phyloP scores from a whole-genome alignment of 1,140 invertebrate genomes.

The Plectrocnemia conspersa region DNA sequence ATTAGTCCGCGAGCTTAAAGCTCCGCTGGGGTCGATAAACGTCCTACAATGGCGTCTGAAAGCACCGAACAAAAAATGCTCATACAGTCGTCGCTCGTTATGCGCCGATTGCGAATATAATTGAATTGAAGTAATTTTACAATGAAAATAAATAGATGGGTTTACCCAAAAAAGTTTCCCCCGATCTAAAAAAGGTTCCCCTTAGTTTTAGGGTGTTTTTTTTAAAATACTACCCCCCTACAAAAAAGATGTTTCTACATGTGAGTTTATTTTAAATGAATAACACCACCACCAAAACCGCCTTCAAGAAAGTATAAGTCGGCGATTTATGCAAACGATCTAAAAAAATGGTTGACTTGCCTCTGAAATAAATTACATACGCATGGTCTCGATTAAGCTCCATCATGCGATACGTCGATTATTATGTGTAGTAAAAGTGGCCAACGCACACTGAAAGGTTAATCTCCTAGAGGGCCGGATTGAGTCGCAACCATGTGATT shows the following conservation, averaged over 20 bases:
- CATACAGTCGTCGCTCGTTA: conserved; percentile 1
- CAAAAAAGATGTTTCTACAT: too few relatives aligned
- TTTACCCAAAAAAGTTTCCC: neutral
- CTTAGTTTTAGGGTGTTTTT: too few relatives aligned
- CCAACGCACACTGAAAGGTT: conserved; percentile 21
- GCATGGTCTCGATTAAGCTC: conserved; percentile 10
- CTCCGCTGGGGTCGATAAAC: too few relatives aligned
- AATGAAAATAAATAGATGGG: neutral
- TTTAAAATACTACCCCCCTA: too few relatives aligned
- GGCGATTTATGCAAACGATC: neutral
- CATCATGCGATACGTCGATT: conserved; percentile 20
- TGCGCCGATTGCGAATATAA: conserved; percentile 1
- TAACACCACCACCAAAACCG: neutral
- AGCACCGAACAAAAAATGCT: too few relatives aligned
- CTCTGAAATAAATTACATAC: too few relatives aligned
- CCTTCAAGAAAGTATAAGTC: neutral
- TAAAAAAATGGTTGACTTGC: too few relatives aligned
- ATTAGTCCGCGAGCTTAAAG: too few relatives aligned
- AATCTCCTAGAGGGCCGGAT: conserved; percentile 25
- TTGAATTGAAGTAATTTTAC: neutral
- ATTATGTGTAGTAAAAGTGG: conserved; percentile 16
- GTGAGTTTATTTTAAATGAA: too few relatives aligned
- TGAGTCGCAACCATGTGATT: conserved; percentile 32
- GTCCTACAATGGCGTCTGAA: too few relatives aligned
- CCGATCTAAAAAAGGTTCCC: neutral